Conservation (phyloP, 2,113 vertebrate species). For the Dasypus novemcinctus region DNA sequence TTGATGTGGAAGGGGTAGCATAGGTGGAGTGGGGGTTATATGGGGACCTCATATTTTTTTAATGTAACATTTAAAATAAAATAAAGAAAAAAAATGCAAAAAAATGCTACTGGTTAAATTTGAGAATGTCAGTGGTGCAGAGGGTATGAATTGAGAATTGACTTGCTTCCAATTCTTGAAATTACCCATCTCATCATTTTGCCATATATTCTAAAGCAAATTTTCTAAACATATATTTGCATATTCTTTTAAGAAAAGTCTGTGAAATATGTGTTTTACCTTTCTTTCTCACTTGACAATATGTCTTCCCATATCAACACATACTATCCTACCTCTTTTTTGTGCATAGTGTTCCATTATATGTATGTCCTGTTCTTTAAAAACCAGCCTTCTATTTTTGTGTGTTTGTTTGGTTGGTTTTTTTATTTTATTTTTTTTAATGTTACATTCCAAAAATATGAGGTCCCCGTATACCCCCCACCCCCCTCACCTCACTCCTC, state of each 20-base stretch:
- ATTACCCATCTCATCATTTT: neutral
- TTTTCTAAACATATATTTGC: neutral
- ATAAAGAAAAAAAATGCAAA: no score
- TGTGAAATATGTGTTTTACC: neutral
- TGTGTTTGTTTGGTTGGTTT: no score
- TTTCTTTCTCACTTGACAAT: neutral
- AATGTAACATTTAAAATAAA: no score
- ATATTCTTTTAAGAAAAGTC: neutral
- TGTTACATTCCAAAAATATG: no score
- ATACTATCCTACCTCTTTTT: neutral
- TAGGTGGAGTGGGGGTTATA: no score
- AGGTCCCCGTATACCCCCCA: no score
- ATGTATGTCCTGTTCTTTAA: neutral
- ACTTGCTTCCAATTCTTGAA: conserved; percentile 29
- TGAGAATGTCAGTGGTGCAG: neutral
- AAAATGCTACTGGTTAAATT: neutral
- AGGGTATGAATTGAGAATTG: conserved; percentile 16
- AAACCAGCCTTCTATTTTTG: neutral
- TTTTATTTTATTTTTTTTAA: no score
- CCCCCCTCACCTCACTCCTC: no score
- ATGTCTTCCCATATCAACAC: neutral
- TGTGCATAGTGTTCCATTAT: neutral
- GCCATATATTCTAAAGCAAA: neutral
- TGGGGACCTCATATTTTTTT: no score
- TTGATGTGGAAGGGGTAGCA: no score